Percentiles rank a stretch among this genome's conserved stretches.
phyloP scores from a whole-genome alignment of 2,797 vertebrate genomes.

The Pagetopsis macropterus region DNA sequence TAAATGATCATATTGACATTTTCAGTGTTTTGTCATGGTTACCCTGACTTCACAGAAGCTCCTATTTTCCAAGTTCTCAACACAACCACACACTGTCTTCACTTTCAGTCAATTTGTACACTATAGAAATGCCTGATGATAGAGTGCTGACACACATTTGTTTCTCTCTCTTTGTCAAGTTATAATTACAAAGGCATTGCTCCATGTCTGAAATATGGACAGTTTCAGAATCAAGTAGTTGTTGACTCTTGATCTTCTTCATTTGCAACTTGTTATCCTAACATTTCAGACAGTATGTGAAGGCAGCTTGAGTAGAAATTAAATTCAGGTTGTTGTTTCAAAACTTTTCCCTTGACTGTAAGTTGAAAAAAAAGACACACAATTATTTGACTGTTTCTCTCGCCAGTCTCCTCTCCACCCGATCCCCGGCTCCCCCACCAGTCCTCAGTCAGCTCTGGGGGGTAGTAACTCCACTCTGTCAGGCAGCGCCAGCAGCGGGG shows the following conservation, averaged over 20 bases:
- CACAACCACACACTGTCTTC: constrained; percentile 8
- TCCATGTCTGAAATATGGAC: constrained; percentile 10
- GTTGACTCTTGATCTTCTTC: constrained; percentile 12
- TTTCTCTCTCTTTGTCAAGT: constrained; percentile 11
- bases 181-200: constrained; percentile 18
- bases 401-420: constrained; percentile 95
- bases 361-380: constrained; percentile 14
- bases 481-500: constrained; percentile 97
- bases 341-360: not conserved
- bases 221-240: not conserved
- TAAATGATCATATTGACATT: not conserved
- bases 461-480: constrained; percentile 98
- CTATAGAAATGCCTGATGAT: not conserved
- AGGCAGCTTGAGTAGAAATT: not conserved
- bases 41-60: constrained; percentile 12
- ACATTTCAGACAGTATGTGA: constrained; percentile 22
- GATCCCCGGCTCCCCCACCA: constrained; percentile 97
- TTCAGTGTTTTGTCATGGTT: constrained; percentile 11
- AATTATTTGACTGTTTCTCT: constrained; percentile 29
- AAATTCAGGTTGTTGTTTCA: constrained; percentile 5
- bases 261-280: not conserved
- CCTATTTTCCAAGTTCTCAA: constrained; percentile 1
- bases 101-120: constrained; percentile 5
- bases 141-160: not conserved
- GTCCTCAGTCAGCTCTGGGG: constrained; percentile 96